Conservation (phyloP, 1,140 invertebrate species). For the Polypedilum pembai region DNA sequence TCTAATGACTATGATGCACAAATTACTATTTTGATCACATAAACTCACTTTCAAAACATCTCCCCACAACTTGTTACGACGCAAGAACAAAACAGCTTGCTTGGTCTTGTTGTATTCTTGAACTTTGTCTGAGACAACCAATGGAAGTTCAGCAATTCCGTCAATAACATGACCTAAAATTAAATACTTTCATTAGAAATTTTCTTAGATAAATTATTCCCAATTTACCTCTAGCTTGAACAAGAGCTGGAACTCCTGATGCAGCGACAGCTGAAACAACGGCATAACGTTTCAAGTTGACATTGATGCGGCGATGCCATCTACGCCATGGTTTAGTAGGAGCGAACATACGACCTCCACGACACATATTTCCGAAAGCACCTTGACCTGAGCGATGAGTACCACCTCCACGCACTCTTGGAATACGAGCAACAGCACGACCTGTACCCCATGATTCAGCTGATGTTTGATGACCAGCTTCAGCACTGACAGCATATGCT, state of each 20-base stretch:
- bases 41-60: conserved; percentile 88
- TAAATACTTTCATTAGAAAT: conserved; percentile 29
- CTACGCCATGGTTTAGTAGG: conserved; percentile 96
- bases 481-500: conserved; percentile 93
- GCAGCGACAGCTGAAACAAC: conserved; percentile 95
- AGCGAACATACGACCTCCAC: conserved; percentile 98
- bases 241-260: conserved; percentile 89
- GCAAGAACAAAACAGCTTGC: conserved; percentile 89
- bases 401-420: conserved; percentile 98
- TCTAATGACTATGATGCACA: neutral
- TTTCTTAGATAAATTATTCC: neutral
- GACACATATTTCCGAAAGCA: conserved; percentile 99
- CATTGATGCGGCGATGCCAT: conserved; percentile 95
- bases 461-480: conserved; percentile 98
- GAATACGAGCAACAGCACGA: conserved; percentile 99
- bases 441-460: conserved; percentile 99
- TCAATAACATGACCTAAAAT: conserved; percentile 83
- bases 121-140: conserved; percentile 94
- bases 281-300: conserved; percentile 94
- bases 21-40: neutral
- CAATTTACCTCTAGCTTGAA: conserved; percentile 85
- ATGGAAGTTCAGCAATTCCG: conserved; percentile 87
- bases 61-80: conserved; percentile 87
- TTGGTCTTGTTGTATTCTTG: conserved; percentile 96
- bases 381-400: conserved; percentile 99